Evolutionary conservation across 2,113 vertebrate species (phyloP), one percentile per base, ranked within the genome.

Genomic region (Aepyceros melampus): DNA sequence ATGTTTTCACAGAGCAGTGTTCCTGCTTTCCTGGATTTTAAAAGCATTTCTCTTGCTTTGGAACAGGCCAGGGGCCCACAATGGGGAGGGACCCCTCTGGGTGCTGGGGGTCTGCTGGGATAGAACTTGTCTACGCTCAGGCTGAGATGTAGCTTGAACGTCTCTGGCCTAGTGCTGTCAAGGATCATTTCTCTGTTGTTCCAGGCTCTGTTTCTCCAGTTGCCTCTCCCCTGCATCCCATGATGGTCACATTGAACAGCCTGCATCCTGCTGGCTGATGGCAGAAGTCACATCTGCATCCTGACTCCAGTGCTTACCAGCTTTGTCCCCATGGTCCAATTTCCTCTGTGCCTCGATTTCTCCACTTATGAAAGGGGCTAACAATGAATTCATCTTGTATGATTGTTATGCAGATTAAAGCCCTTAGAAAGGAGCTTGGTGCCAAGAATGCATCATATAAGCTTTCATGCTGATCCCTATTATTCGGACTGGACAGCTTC

Each of bases 391-490:
- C 31, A 29, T 27, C 49, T 40, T 17, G 1, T 11, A 2, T 9
- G 43, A 33, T 6, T 45, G 12, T n/a, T 5, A 23, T 60, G 51
- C 79, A 8, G 25, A 74, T 84, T 64, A 27, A 94, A 85, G 9
- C 55, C 55, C 9, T 79, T 43, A 27, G 47, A 19, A 84, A n/a
- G 49, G 36, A n/a, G 31, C 14, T 62, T 67, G 49, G 23, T 27
- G 8, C n/a, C 6, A 76, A 55, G 43, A 1, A 7, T 23, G 67
- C 43, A 4, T 81, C 11, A 10, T 1, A 0, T 10, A 9, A 53
- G 25, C 86, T 43, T 51, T 81, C 19, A 8, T 83, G 51, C n/a
- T 19, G n/a, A 45, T 60, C 60, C 51, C 21, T 16, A 1, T 40
- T 3, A 9, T 62, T 92, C 76, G 49, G 53, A 13, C n/a, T 7